Evolutionary conservation across 2,888 invertebrate genomes (phyloP), one percentile per base, ranked within the genome.

Genomic region (Troides oblongomaculatus): DNA sequence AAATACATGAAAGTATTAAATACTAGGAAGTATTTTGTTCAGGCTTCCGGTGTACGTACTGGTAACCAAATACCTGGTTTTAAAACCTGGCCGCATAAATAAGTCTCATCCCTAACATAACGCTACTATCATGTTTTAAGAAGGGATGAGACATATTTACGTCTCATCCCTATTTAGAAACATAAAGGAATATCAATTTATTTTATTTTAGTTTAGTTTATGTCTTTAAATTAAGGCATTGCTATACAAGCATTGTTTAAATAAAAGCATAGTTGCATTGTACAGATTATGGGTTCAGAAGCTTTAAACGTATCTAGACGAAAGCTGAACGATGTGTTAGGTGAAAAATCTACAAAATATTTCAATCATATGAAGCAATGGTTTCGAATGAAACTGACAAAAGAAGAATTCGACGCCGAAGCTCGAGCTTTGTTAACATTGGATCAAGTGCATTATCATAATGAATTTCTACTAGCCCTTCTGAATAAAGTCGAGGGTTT

Each of bases 351-450:
- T 3, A 94, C 94, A 71, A 93, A 94, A 83, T 97, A 97, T 83
- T 95, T 96, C 76, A 93, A 93, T 64, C 94, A 95, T 75, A 94
- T 97, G 93, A 96, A 95, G 75, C 93, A 95, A 66, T 97, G 96
- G 96, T 96, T 97, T 78, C 93, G 94, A 66, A 93, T 94, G 83
- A 94, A 96, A 87, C 94, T 96, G 72, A 95, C 96, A 0, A 97
- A 97, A 83, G 96, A 97, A 81, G 96, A 97, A 78, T 97, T 98
- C 83, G 97, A 98, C 79, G 84, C 89, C 18, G 96, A 96, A 87
- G 96, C 96, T 7, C 93, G 97, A 57, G 95, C 95, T 81, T 87
- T 97, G 21, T 87, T 98, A 72, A 93, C 94, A 12, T 88, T 94
- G 10, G 95, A 97, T 62, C 96, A 97, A 86, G 94, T 97, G 43